Evolutionary conservation across 1,140 invertebrate genomes (phyloP), one percentile per base, ranked within the genome.

Genomic region (Probaryconus sp.): DNA sequence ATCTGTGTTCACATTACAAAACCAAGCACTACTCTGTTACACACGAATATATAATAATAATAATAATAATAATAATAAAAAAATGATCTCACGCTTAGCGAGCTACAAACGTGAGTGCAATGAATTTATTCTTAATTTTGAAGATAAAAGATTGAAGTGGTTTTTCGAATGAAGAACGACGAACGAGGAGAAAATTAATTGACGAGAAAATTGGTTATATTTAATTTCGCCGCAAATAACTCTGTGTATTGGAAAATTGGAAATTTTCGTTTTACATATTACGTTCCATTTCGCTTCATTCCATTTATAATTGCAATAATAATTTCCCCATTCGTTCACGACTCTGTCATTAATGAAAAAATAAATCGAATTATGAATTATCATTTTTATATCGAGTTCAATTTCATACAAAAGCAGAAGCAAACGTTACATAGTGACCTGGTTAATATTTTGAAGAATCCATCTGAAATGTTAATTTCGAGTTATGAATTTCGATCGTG

Each of bases 61-160:
- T n/a, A n/a, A n/a, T n/a, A 45, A 20, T 60, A 35, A 28, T 5
- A 2, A 9, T 28, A 21, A 47, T 60, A 60, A 60, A 60, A 60
- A 48, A 10, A 3, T 5, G 26, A 33, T 21, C 33, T 53, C 42
- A 21, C 21, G 55, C 55, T 20, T 35, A 14, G 47, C 47, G 37
- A 33, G 45, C 31, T 20, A 16, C 11, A 6, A 31, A 7, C 40
- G 51, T n/a, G n/a, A n/a, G n/a, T n/a, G n/a, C n/a, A 43, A 56
- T 60, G 47, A 61, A 48, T 61, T 61, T 50, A 61, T 61, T 61
- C 56, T n/a, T n/a, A n/a, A n/a, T n/a, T n/a, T n/a, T n/a, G 28
- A 48, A 48, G 31, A 61, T 48, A 61, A 61, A 61, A 61, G 38
- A 16, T 31, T 33, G 14, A 50, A 38, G 56, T 61, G 56, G 42